Base-by-base conservation (phyloP, 2,113 vertebrate genomes). In the Uria lomvia region DNA sequence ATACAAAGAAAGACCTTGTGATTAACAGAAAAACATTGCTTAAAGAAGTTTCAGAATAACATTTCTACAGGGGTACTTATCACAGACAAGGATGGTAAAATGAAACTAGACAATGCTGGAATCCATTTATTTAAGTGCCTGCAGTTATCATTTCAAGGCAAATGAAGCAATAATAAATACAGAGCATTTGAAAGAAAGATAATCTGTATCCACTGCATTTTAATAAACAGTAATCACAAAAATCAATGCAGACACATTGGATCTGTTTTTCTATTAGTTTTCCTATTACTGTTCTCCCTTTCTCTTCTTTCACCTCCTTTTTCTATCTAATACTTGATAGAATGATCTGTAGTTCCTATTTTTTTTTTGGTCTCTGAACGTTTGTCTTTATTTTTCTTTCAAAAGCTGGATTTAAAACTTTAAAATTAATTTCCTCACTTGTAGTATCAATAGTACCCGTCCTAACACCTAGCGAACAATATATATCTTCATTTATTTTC, bases 131-230 rank as follows among this genome's bases (percentile, higher is more conserved):
- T 95, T 96, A 97, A 96, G 90, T 94, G 42, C 90, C 78, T 97
- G 95, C 78, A 96, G 67, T 86, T 96, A 96, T 91, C 76, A 82
- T 97, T 95, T 91, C 87, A 92, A 97, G 94, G 88, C 67, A 97
- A 96, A 94, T 92, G 29, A 89, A 95, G 67, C 91, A 97, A 93
- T 90, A 96, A 97, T 92, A 94, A 95, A 97, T 95, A 95, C 88
- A 90, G 94, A 92, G 47, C n/a, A 96, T 92, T 93, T 95, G 87
- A 97, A 97, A 97, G 95, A 90, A 94, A 95, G 90, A 97, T 95
- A 94, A 96, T 95, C 94, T 95, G 58, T 91, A 95, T 66, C 75
- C 79, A 95, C 81, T 0, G 2, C 60, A 89, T 96, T 96, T 95
- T 97, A 95, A 95, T 97, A 97, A 97, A 94, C 67, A 56, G 80